Evolutionary conservation across 2,888 invertebrate species (phyloP).

Genomic region (Onthophagus sagittarius): DNA sequence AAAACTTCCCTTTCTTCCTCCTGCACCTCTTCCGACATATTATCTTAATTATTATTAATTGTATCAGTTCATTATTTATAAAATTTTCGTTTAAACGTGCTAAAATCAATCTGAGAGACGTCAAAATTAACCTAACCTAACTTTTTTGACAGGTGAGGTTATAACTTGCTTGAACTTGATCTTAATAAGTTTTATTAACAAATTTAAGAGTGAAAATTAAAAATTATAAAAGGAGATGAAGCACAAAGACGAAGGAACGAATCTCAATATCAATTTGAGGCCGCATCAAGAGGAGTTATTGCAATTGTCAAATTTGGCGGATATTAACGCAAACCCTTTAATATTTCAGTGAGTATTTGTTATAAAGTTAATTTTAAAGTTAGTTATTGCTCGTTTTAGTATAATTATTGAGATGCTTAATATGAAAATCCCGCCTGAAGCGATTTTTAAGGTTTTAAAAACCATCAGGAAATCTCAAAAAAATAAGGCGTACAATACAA

Average conservation of each 20-base stretch:
- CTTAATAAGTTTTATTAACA: not conserved
- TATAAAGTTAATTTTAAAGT: conserved; percentile 1
- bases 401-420: conserved; percentile 36
- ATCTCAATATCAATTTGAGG: conserved; percentile 26
- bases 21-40: conserved; percentile 59
- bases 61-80: not conserved
- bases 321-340: conserved; percentile 32
- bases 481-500: not conserved
- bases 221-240: conserved; percentile 18
- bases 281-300: conserved; percentile 36
- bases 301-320: conserved; percentile 35
- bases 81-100: not conserved
- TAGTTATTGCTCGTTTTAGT: conserved; percentile 25
- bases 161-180: not conserved
- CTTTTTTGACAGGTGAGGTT: not conserved
- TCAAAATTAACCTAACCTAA: not conserved
- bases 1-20: conserved; percentile 88
- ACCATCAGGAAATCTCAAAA: conserved; percentile 28
- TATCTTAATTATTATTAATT: not conserved
- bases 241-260: conserved; percentile 15
- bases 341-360: conserved; percentile 32
- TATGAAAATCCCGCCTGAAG: conserved; percentile 34
- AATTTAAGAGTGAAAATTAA: conserved; percentile 1
- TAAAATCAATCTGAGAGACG: not conserved
- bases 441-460: conserved; percentile 33